Evolutionary conservation across 2,797 vertebrate genomes (phyloP).

Genomic region (Rousettus madagascariensis): DNA sequence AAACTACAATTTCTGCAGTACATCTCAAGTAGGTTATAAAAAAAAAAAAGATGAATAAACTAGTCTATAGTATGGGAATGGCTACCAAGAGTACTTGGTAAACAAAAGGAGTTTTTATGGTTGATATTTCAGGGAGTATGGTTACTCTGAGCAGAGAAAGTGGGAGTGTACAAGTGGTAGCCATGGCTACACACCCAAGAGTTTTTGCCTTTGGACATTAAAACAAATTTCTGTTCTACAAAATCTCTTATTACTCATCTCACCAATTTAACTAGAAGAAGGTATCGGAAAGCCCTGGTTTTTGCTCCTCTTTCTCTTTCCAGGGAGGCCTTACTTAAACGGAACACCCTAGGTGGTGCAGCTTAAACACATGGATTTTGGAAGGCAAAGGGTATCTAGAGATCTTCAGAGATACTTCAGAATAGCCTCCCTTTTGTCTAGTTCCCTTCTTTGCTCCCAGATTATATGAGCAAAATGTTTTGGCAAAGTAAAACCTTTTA

Average conservation of each 20-base stretch:
- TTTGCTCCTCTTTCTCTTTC: background rate
- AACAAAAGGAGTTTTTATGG: background rate
- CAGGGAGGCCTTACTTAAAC: background rate
- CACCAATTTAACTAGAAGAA: background rate
- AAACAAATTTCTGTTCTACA: background rate
- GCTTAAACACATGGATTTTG: background rate
- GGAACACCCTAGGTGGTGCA: no score
- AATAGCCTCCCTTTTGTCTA: background rate
- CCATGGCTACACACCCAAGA: background rate
- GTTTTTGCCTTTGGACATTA: background rate
- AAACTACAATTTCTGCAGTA: background rate
- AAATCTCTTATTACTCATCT: background rate
- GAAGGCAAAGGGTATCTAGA: background rate
- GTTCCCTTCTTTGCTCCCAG: background rate
- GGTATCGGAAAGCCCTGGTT: background rate
- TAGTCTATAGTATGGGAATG: background rate
- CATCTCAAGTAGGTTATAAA: background rate
- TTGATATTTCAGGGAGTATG: background rate
- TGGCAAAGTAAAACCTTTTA: background rate
- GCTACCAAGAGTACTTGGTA: background rate
- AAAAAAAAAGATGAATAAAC: background rate
- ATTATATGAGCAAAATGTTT: background rate
- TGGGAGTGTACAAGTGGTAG: background rate
- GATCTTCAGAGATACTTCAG: background rate
- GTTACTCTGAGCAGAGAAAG: background rate